Percentiles rank a stretch among this genome's conserved stretches.
These are phyloP conservation scores for Caenorhabditis auriculariae DNA, from an alignment of 2,888 invertebrate genomes.

Conservation along the genomic window DNA sequence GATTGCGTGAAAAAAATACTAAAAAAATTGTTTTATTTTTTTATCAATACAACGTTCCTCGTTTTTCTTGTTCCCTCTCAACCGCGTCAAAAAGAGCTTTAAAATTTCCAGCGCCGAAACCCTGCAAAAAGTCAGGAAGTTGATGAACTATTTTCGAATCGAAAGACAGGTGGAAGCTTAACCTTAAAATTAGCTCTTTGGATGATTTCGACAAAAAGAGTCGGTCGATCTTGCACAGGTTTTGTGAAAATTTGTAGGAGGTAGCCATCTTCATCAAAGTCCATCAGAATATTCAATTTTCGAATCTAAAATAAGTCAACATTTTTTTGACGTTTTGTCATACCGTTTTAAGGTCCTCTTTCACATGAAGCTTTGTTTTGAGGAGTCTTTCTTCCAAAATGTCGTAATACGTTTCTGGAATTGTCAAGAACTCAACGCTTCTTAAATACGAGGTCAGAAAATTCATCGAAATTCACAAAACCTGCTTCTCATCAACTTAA, in stretches of 20 bases:
- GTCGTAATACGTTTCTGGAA: constrained; percentile 87
- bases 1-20: neutral
- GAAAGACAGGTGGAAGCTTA: neutral
- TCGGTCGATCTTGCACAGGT: constrained; percentile 94
- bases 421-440: constrained; percentile 84
- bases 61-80: constrained; percentile 86
- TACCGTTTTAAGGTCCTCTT: constrained; percentile 78
- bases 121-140: constrained; percentile 74
- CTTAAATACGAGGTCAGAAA: constrained; percentile 8
- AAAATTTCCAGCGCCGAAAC: constrained; percentile 98
- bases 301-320: constrained; percentile 30
- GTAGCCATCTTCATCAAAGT: constrained; percentile 60
- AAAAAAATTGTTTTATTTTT: no score
- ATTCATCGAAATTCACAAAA: neutral
- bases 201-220: constrained; percentile 92
- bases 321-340: neutral
- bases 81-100: constrained; percentile 96
- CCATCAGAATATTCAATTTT: constrained; percentile 51
- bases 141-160: no score
- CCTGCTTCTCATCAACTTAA: constrained; percentile 74
- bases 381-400: constrained; percentile 77
- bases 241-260: constrained; percentile 70
- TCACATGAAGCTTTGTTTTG: constrained; percentile 77
- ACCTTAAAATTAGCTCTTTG: constrained; percentile 83
- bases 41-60: constrained; percentile 86